Conservation (phyloP, 2,113 vertebrate species). For the Rostratula benghalensis region DNA sequence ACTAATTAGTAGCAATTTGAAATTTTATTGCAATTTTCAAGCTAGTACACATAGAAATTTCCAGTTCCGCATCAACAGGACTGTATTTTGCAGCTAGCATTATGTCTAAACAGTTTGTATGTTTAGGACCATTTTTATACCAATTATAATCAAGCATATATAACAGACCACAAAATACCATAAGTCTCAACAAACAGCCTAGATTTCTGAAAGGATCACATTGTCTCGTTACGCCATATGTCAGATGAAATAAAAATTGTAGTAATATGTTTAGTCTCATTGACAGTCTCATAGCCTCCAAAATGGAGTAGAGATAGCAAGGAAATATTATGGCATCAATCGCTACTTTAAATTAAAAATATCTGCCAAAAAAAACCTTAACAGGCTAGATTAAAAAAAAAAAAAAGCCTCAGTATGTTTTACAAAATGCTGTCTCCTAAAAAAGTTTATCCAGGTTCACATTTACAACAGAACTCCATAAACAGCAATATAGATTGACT, state of each 20-base stretch:
- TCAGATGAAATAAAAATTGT: conserved; percentile 56
- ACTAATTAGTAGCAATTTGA: not conserved
- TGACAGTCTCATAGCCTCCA: not conserved
- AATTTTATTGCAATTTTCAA: conserved; percentile 22
- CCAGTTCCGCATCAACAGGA: conserved; percentile 15
- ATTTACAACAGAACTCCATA: not conserved
- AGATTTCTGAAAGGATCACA: conserved; percentile 60
- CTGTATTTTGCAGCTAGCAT: conserved; percentile 15
- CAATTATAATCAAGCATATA: conserved; percentile 54
- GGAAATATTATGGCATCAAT: not conserved
- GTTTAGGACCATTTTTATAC: conserved; percentile 60
- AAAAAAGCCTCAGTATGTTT: not conserved
- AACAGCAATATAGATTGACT: conserved; percentile 1
- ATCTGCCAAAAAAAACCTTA: not conserved
- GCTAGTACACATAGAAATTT: conserved; percentile 14
- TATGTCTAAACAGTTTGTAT: conserved; percentile 53
- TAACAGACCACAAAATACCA: conserved; percentile 50
- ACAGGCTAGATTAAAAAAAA: not conserved
- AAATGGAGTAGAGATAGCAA: not conserved
- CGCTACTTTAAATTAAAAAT: conserved; percentile 6
- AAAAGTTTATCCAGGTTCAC: not conserved
- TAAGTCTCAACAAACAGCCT: conserved; percentile 56
- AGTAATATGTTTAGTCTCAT: conserved; percentile 40
- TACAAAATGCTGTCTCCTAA: not conserved
- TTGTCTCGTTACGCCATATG: conserved; percentile 62